phyloP scores from a whole-genome alignment of 2,888 invertebrate genomes.

The Eucriotettix oculatus region DNA sequence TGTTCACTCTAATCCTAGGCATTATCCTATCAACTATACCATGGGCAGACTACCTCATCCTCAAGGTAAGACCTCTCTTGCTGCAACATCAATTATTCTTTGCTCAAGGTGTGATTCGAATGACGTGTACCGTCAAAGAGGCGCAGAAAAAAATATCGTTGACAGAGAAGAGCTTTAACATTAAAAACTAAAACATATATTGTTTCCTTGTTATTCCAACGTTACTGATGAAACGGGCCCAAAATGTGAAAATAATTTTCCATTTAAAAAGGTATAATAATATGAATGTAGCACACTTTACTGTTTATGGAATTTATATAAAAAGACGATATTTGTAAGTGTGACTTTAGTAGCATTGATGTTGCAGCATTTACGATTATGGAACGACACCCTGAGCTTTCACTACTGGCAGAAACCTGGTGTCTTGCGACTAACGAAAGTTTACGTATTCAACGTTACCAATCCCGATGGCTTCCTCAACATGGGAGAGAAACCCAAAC shows the following conservation, averaged over 20 bases:
- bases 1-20: slow-evolving; percentile 61
- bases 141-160: not conserved
- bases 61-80: slow-evolving; percentile 50
- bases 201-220: too few species aligned
- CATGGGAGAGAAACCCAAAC: slow-evolving; percentile 59
- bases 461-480: slow-evolving; percentile 66
- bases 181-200: too few species aligned
- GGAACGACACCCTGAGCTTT: slow-evolving; percentile 72
- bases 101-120: not conserved
- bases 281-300: too few species aligned
- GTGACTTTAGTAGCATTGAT: not conserved
- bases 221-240: too few species aligned
- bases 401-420: slow-evolving; percentile 82
- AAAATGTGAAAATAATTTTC: too few species aligned
- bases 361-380: slow-evolving; percentile 57
- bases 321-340: too few species aligned
- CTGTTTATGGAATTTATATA: too few species aligned
- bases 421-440: slow-evolving; percentile 64
- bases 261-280: too few species aligned
- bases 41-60: slow-evolving; percentile 73
- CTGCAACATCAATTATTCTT: too few species aligned
- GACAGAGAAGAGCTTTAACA: too few species aligned
- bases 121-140: not conserved
- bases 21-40: slow-evolving; percentile 71
- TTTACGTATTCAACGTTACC: slow-evolving; percentile 78